A percentile compares a stretch with the other conserved stretches of the same genome.
phyloP scores from a whole-genome alignment of 2,888 invertebrate genomes.

The Suillia variegata region DNA sequence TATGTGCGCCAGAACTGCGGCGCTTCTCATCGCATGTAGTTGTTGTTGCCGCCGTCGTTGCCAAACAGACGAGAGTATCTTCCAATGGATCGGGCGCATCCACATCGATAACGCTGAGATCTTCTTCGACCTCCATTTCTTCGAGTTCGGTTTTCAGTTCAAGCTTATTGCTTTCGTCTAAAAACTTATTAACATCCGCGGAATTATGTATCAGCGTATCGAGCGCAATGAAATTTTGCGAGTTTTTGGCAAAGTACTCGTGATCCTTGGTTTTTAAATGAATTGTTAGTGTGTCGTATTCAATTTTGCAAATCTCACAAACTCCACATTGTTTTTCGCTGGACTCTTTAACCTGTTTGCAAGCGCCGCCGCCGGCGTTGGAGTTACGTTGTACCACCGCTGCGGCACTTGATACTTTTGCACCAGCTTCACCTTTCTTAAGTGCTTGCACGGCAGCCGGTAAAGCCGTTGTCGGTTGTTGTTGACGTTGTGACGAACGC shows the following conservation, averaged over 20 bases:
- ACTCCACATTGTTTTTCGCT: constrained; percentile 68
- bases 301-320: constrained; percentile 80
- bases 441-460: constrained; percentile 35
- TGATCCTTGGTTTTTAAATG: constrained; percentile 79
- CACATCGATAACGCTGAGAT: constrained; percentile 28
- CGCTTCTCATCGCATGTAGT: constrained; percentile 11
- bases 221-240: constrained; percentile 75
- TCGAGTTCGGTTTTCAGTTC: constrained; percentile 59
- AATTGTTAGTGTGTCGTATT: constrained; percentile 72
- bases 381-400: constrained; percentile 6
- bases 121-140: constrained; percentile 54
- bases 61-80: constrained; percentile 30
- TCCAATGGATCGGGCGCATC: constrained; percentile 36
- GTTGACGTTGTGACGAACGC: constrained; percentile 48
- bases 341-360: constrained; percentile 45
- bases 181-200: constrained; percentile 72
- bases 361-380: constrained; percentile 18
- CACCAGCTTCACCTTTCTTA: constrained; percentile 26
- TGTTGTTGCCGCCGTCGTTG: constrained; percentile 1
- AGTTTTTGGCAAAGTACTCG: constrained; percentile 74
- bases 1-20: constrained; percentile 10
- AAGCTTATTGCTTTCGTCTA: constrained; percentile 64
- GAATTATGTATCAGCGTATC: constrained; percentile 74
- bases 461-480: constrained; percentile 16
- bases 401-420: constrained; percentile 30